Evolutionary conservation across 2,888 invertebrate genomes (phyloP), one percentile per base, ranked within the genome.

Genomic region (Leucophenga montana): DNA sequence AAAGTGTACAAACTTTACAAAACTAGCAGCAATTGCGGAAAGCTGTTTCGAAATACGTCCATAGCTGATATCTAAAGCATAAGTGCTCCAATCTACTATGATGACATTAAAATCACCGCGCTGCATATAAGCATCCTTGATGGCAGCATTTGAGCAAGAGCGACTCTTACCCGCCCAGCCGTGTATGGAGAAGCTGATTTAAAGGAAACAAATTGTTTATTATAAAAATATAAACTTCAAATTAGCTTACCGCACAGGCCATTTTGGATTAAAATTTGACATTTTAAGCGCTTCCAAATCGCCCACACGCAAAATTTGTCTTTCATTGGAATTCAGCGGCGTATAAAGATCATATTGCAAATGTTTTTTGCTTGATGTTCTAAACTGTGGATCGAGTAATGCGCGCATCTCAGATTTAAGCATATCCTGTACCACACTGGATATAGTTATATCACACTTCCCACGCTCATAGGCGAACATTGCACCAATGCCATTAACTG

Each of bases 21-120:
- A 71, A 67, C 79, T 78, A 11, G 74, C 73, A 8, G 85, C 85
- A 33, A 87, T 87, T 18, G 78, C 75, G 0, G 75, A 50, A 27
- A 88, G 71, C 67, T 85, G 84, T 68, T 79, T 78, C 20, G 85
- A 83, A 5, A 87, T 79, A 0, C 83, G 78, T 9, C 73, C 50
- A 74, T 88, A 88, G 67, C 76, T 81, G 2, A 86, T 74, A 20
- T 84, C 84, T 13, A 76, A 14, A 0, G 88, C 77, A 69, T 84
- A 83, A 8, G 72, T 77, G 71, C 85, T 84, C 88, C 88, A 88
- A 73, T 88, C 87, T 57, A 88, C 76, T n/a, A 86, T 73, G 31
- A 88, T 85, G 0, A 86, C 82, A 70, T 88, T 88, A 68, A 77
- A 87, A 33, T 85, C 77, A 18, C 85, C 87, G 5, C 74, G 78